Evolutionary conservation across 1,140 invertebrate genomes (phyloP), one percentile per base, ranked within the genome.

Genomic region (Drosophila ohnishii): DNA sequence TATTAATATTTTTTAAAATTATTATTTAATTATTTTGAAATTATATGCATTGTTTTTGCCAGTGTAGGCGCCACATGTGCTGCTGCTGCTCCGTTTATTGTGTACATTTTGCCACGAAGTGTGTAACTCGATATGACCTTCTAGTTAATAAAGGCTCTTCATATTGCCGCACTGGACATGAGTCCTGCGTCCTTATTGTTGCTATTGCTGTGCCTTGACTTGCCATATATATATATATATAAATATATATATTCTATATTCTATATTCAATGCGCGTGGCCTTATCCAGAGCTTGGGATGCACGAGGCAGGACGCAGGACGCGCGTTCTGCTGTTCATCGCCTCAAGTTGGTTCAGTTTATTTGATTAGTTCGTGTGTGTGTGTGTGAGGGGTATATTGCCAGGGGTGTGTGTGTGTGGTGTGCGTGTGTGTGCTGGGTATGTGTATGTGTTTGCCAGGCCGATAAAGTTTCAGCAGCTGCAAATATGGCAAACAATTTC

Each of bases 401-500:
- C 22, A 22, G 22, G 22, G 22, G 19, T 22, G n/a, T 22, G 25
- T 40, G 32, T 42, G 37, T 58, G 16, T 44, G 34, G 42, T 62
- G n/a, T 32, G 34, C 5, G 25, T 28, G 30, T 35, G 55, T 51
- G 32, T n/a, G n/a, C n/a, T n/a, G n/a, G n/a, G n/a, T n/a, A n/a
- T 40, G 45, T 55, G 48, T 56, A 39, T 65, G 55, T 69, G 40
- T 45, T 42, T 30, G 44, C 45, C 45, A 30, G 35, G 25, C 47
- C 56, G 66, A 71, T 78, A 84, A 87, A 87, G 67, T 88, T 88
- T 78, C 42, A 64, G 69, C 80, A 84, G 84, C 73, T 76, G 73
- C 84, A 88, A 87, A 88, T 87, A 88, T 83, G 83, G 83, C 83
- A 87, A 87, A 87, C 84, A 87, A 87, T 89, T 87, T 87, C 80